phyloP scores from a whole-genome alignment of 2,113 vertebrate species.

The Melanostigma gelatinosum region DNA sequence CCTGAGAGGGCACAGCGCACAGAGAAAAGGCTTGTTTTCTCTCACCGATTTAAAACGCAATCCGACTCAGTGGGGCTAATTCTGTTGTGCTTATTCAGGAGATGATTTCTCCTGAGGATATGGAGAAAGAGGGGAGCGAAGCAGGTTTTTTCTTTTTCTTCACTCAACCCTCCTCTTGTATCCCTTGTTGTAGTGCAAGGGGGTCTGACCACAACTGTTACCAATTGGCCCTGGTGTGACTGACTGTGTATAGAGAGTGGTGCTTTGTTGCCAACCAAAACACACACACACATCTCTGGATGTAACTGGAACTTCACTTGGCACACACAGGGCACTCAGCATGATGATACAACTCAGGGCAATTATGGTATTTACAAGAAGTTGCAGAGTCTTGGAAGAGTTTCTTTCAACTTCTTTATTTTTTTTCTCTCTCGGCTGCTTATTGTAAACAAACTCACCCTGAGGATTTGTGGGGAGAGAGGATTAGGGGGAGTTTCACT shows the following conservation, averaged over 20 bases:
- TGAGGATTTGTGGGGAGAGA: conserved; percentile 38
- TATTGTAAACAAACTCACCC: conserved; percentile 72
- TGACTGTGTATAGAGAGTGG: conserved; percentile 73
- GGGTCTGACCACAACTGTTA: conserved; percentile 89
- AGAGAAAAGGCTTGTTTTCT: conserved; percentile 84
- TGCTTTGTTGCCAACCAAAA: conserved; percentile 89
- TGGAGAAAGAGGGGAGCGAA: conserved; percentile 48
- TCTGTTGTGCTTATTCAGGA: conserved; percentile 89
- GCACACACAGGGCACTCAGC: conserved; percentile 84
- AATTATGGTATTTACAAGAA: conserved; percentile 84
- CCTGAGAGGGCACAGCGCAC: conserved; percentile 70
- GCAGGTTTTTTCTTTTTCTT: conserved; percentile 50
- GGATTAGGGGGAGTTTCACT: conserved; percentile 57
- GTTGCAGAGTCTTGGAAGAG: conserved; percentile 68
- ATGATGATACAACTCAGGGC: conserved; percentile 86
- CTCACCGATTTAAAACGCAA: conserved; percentile 83
- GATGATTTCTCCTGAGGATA: conserved; percentile 89
- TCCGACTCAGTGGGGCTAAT: conserved; percentile 82
- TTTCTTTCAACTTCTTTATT: conserved; percentile 58
- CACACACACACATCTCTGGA: conserved; percentile 75
- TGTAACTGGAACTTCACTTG: conserved; percentile 86
- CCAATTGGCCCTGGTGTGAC: conserved; percentile 85
- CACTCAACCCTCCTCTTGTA: conserved; percentile 67
- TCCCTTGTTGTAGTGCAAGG: conserved; percentile 48
- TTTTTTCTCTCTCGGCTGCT: conserved; percentile 31